Evolutionary conservation across 2,113 vertebrate species (phyloP), one percentile per base, ranked within the genome.

Genomic region (Stegostoma tigrinum): DNA sequence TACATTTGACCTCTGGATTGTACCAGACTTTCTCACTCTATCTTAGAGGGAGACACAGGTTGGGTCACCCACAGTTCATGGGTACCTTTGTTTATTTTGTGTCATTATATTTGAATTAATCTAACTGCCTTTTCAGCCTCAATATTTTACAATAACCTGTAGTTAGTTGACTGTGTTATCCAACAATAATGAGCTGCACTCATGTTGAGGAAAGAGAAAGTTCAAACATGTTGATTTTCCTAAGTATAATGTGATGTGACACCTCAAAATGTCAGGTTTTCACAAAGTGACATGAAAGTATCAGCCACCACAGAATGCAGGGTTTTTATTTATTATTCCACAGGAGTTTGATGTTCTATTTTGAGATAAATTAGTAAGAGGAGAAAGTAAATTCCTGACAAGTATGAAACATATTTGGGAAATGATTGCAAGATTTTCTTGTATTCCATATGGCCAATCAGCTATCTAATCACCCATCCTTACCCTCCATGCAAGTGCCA

Each of bases 361-460:
- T 94, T 95, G 30, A 61, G 68, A 95, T 72, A 30, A 72, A 34
- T 72, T 48, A 70, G 42, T 61, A 94, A 70, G 45, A 95, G 5
- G 72, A 27, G 67, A 95, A 72, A 95, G 24, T 95, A 72, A 70
- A 95, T 95, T 95, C 68, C 67, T 30, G 38, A 52, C 24, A 95
- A 52, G 42, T 52, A 19, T 34, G 2, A 93, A 66, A 61, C 2
- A 67, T 66, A 2, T 93, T 93, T 15, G 48, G 27, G 42, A 95
- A 95, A 95, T 95, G 1, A 48, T 24, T 94, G 38, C 21, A 70
- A 70, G 89, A 12, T 70, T 48, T 94, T 48, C 23, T 68, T 67
- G 23, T 72, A 52, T 95, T 95, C 67, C n/a, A 34, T 75, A 45
- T 19, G 38, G 19, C 67, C 66, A 34, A 42, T 38, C 55, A 93